These are phyloP conservation scores for Chloroclystis v-ata DNA, from an alignment of 2,888 invertebrate species.

Conservation along the genomic window DNA sequence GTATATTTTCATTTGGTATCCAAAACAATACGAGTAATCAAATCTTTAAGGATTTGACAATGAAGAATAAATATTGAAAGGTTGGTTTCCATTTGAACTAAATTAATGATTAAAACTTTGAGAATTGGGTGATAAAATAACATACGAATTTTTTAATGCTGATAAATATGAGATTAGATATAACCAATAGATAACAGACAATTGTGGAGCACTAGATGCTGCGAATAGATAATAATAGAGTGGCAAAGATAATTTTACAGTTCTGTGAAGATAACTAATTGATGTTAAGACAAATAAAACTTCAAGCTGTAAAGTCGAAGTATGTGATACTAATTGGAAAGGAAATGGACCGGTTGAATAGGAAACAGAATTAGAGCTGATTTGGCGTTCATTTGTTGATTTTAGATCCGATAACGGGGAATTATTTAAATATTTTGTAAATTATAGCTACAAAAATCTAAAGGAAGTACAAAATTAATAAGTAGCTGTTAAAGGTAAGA, in stretches of 20 bases:
- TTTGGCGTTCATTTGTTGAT: constrained; percentile 1
- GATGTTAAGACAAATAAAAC: background rate
- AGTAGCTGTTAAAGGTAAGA: too few relatives aligned
- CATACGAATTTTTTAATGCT: too few relatives aligned
- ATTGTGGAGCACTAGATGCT: constrained; percentile 15
- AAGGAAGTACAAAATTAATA: background rate
- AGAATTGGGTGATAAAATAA: too few relatives aligned
- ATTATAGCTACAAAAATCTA: too few relatives aligned
- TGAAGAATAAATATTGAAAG: too few relatives aligned
- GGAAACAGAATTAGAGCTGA: constrained; percentile 5
- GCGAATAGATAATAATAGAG: constrained; percentile 24
- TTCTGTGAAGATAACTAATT: constrained; percentile 3
- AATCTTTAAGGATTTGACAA: too few relatives aligned
- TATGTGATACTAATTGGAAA: constrained; percentile 4
- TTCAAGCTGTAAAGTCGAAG: background rate
- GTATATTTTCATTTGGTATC: too few relatives aligned
- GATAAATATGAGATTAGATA: too few relatives aligned
- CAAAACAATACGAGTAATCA: too few relatives aligned
- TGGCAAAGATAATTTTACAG: constrained; percentile 4
- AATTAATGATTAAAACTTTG: too few relatives aligned
- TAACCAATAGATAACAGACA: background rate
- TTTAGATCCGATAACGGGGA: background rate
- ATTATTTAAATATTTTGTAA: background rate
- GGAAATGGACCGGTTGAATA: constrained; percentile 6
- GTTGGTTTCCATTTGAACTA: too few relatives aligned